Evolutionary conservation across 1,140 invertebrate species (phyloP).

Genomic region (Varroa destructor): DNA sequence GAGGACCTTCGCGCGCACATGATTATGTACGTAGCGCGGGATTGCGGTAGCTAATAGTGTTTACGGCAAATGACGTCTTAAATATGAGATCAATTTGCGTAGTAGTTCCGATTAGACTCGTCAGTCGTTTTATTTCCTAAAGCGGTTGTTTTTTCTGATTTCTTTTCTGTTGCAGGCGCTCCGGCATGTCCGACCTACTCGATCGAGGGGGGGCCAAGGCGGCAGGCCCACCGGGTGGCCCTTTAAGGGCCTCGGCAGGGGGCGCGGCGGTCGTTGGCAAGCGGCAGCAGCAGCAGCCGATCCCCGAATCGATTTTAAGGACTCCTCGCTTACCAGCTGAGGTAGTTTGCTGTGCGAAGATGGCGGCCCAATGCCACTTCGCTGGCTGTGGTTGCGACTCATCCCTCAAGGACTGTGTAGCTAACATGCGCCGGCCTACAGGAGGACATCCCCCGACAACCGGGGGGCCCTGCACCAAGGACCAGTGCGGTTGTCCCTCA

Average conservation of each 20-base stretch:
- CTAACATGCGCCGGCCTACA: constrained; percentile 19
- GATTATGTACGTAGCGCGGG: too few relatives aligned
- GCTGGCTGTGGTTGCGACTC: constrained; percentile 26
- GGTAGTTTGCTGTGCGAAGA: constrained; percentile 15
- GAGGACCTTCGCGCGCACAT: too few relatives aligned
- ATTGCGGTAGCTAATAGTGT: too few relatives aligned
- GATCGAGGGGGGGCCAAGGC: too few relatives aligned
- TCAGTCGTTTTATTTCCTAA: too few relatives aligned
- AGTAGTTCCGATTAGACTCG: too few relatives aligned
- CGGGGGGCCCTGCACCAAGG: constrained; percentile 21
- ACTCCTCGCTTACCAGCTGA: constrained; percentile 26
- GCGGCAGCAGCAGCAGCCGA: neutral
- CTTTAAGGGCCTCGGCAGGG: constrained; percentile 16
- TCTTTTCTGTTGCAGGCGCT: too few relatives aligned
- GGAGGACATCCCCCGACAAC: neutral
- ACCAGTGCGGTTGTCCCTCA: constrained; percentile 24
- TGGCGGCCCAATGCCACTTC: constrained; percentile 28
- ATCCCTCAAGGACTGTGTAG: constrained; percentile 25
- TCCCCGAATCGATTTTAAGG: constrained; percentile 28
- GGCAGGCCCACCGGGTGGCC: neutral
- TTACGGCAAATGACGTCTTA: too few relatives aligned
- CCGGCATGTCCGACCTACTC: too few relatives aligned
- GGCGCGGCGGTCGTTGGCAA: constrained; percentile 9
- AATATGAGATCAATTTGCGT: too few relatives aligned
- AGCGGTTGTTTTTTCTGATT: too few relatives aligned